Evolutionary conservation across 2,797 vertebrate genomes (phyloP), one percentile per base, ranked within the genome.

Genomic region (Karalla daura): DNA sequence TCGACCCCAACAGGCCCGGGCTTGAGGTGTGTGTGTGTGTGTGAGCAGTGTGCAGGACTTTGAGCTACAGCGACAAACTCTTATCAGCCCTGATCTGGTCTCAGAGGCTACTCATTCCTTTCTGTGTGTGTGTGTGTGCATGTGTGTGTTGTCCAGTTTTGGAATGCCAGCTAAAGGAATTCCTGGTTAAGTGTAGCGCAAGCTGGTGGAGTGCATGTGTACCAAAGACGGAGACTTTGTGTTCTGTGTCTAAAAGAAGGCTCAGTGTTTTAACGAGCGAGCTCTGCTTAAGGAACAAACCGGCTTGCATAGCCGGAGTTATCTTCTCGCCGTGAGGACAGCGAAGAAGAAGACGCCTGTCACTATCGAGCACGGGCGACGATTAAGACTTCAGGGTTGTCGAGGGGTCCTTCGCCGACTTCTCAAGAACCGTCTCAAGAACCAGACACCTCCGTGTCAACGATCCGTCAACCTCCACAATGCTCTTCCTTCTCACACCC

Each of bases 1-100:
- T 77, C 60, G 37, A 68, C 77, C 80, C 56, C 17, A 37, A 79
- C 90, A 81, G 76, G 85, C 68, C 78, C 12, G 58, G 80, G 62
- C 81, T 30, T 27, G 77, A 56, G 10, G 40, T 59, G 41, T 70
- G 62, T 64, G 50, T 74, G 55, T 52, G 43, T 28, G 54, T 56
- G 39, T 68, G 69, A 9, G 17, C 15, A 33, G 40, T 67, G 63
- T 58, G 72, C 43, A 15, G 15, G 15, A 46, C 40, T 63, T 21
- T 40, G 45, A 58, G 59, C 67, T 70, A 37, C 13, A 0, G 9
- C 24, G 14, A 53, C 61, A 74, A 74, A 76, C 46, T 70, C 70
- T 79, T 68, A 85, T 83, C 83, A 43, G 10, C 24, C 3, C 47
- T 68, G 35, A 78, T 86, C 81, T 69, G 68, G 43, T 70, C 76